Base-by-base conservation (phyloP, 2,888 invertebrate genomes). In the Ormyrus labotus region DNA sequence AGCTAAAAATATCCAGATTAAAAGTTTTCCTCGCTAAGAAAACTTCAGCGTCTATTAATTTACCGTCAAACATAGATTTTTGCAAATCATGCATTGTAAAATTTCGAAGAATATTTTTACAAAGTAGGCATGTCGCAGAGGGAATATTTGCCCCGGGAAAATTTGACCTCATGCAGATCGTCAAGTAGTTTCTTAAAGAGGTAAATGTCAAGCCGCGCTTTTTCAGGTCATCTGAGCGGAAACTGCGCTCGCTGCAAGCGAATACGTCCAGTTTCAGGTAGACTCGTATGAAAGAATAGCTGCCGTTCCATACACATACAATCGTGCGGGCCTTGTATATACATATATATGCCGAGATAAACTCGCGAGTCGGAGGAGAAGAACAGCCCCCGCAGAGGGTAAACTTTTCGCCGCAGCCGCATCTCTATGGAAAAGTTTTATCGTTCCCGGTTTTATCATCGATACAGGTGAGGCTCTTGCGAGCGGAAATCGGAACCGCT, bases 401-500 rank as follows among this genome's bases (percentile, higher is more conserved):
- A 58, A 65, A 58, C 57, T 75, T 60, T 61, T 68, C 55, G 13
- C 60, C 69, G 19, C 73, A 13, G 61, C 47, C 19, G 8, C 19
- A 9, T 53, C 7, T 47, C 8, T 65, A 61, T 61, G 67, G 34
- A 74, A 34, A 80, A 80, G 60, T 80, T 80, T 80, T 75, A 74
- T 80, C 79, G 74, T 64, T 71, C 11, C 71, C 67, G 78, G 78
- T 68, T 78, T 78, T 78, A 78, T 78, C 73, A 78, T 78, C 78
- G 78, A 78, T 78, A 73, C 72, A 68, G 68, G 34, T 34, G 34
- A 34, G 34, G 34, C 64, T 58, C 70, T 34, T 34, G 57, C 9
- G 74, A 34, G 57, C 57, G 65, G 65, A 65, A 65, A 65, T 74
- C 64, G 74, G 58, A 2, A 19, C 45, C 13, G 51, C 34, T 7